Evolutionary conservation across 2,888 invertebrate genomes (phyloP).

Genomic region (Chymomyza amoena): DNA sequence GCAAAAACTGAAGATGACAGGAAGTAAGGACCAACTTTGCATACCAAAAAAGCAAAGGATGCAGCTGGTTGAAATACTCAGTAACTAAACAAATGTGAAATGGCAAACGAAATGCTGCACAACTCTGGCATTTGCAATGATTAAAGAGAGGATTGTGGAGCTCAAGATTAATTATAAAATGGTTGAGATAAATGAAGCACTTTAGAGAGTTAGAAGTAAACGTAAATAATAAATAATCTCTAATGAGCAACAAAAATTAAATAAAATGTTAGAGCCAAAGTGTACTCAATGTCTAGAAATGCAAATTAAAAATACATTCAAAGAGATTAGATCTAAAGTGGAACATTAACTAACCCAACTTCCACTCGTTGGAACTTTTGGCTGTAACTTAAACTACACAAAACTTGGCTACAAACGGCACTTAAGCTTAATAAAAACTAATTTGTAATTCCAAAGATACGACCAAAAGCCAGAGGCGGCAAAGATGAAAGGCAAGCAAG

Average conservation of each 20-base stretch:
- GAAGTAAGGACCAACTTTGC: background rate
- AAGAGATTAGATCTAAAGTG: background rate
- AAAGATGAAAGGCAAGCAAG: background rate
- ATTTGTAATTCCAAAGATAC: conserved; percentile 39
- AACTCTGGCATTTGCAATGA: background rate
- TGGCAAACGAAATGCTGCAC: background rate
- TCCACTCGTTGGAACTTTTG: background rate
- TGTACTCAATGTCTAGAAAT: background rate
- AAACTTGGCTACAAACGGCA: conserved; percentile 20
- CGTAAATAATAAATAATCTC: background rate
- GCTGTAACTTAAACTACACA: background rate
- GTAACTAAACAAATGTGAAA: background rate
- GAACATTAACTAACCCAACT: background rate
- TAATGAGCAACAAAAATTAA: background rate
- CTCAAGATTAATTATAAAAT: background rate
- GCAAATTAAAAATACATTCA: background rate
- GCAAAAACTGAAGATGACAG: background rate
- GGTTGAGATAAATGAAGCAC: background rate
- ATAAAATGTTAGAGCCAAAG: background rate
- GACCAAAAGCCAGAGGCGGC: background rate
- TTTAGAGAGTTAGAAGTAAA: background rate
- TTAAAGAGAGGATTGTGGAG: background rate
- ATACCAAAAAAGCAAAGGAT: background rate
- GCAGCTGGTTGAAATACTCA: background rate
- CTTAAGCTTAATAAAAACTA: conserved; percentile 57